Evolutionary conservation across 2,797 vertebrate species (phyloP).

Genomic region (Aeoliscus strigatus): DNA sequence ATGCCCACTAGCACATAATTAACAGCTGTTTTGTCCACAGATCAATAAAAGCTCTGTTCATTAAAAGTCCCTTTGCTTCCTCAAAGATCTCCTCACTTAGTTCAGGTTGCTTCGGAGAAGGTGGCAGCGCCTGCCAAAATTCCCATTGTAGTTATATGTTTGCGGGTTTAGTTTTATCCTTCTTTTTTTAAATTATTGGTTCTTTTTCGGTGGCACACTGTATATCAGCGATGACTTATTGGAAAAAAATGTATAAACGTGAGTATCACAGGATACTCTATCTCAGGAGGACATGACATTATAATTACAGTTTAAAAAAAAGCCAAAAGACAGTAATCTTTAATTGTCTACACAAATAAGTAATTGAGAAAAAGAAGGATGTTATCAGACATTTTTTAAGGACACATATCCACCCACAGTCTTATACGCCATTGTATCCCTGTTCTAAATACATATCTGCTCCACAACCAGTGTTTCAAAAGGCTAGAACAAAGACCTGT

Average conservation of each 20-base stretch:
- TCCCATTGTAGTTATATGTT: slow-evolving; percentile 34
- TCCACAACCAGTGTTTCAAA: slow-evolving; percentile 28
- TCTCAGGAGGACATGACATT: too few species aligned
- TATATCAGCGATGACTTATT: slow-evolving; percentile 26
- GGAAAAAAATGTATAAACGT: slow-evolving; percentile 30
- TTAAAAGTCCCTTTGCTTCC: slow-evolving; percentile 70
- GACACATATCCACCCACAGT: too few species aligned
- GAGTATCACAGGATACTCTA: slow-evolving; percentile 6
- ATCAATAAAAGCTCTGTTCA: slow-evolving; percentile 77
- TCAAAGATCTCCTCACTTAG: slow-evolving; percentile 52
- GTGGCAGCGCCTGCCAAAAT: slow-evolving; percentile 43
- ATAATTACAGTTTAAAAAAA: too few species aligned
- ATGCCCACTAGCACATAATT: slow-evolving; percentile 73
- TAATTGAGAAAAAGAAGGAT: too few species aligned
- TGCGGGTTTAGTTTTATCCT: slow-evolving; percentile 19
- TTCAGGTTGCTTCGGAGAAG: slow-evolving; percentile 47
- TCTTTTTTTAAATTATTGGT: neutral
- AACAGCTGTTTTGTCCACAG: slow-evolving; percentile 77
- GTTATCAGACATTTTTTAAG: too few species aligned
- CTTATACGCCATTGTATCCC: too few species aligned
- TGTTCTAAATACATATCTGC: neutral
- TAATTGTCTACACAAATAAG: too few species aligned
- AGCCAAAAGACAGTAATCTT: too few species aligned
- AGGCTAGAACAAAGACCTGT: slow-evolving; percentile 38
- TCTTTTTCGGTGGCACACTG: too few species aligned